Base-by-base conservation (phyloP, 2,888 invertebrate genomes). In the Drosophila paracracens region DNA sequence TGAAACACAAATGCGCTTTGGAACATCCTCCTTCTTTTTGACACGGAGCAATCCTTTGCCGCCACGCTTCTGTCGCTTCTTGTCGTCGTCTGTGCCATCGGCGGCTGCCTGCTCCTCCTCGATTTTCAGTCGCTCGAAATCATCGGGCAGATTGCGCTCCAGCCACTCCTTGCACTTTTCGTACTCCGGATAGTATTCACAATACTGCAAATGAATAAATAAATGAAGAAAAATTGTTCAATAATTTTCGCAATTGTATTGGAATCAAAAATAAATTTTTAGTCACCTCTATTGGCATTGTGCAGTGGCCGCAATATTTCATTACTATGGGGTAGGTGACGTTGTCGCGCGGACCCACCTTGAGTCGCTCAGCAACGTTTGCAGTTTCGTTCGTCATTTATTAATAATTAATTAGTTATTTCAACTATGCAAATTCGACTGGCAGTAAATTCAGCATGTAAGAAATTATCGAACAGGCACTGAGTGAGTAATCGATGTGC, bases 161-260 rank as follows among this genome's bases (percentile, higher is more conserved):
- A 99, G 94, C 99, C 99, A 99, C 81, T 96, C 96, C 93, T 98
- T 98, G 93, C 99, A 99, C 94, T 98, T 98, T 79, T 99, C 99
- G 92, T 98, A 98, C 93, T 98, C 98, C 13, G 99, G 99, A 94
- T 99, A 98, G 93, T 97, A 99, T 94, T 99, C 99, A 93, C 99
- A 99, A 93, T 99, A 99, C 97, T 98, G 92, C 25, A 93, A 58
- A 33, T 25, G 7, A 16, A 56, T 16, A 16, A 38, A 8, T 2
- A 33, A 5, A 33, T 16, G 4, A 18, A 18, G 25, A 25, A 16
- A 46, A 46, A 16, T 43, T 21, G n/a, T 52, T 31, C n/a, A 46
- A 18, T 18, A 3, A 58, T 18, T 6, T 48, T 25, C 2, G n/a
- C 27, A 53, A 40, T 38, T 50, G 21, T 36, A 43, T 4, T 7